Percentiles rank a stretch among this genome's conserved stretches.
phyloP scores from a whole-genome alignment of 1,140 invertebrate species.

The Drosophila ananassae region DNA sequence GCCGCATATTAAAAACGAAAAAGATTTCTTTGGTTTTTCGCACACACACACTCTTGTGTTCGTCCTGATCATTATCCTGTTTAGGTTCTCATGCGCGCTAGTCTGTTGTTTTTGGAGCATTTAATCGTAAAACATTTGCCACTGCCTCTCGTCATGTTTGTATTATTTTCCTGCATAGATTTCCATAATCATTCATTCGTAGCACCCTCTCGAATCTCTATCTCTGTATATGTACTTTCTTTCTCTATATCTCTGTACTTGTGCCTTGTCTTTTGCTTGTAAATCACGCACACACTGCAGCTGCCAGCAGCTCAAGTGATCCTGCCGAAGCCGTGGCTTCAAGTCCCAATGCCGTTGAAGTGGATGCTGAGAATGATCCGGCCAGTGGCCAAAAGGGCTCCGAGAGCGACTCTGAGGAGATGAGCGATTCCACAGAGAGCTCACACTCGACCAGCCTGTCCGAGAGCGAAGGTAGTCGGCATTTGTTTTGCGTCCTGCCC shows the following conservation, averaged over 20 bases:
- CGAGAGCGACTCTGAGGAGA: constrained; percentile 81
- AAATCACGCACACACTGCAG: constrained; percentile 77
- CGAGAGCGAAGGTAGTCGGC: constrained; percentile 72
- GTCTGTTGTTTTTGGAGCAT: constrained; percentile 60
- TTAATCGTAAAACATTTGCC: constrained; percentile 65
- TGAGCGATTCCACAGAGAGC: constrained; percentile 83
- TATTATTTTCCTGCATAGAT: constrained; percentile 42
- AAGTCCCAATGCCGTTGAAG: constrained; percentile 23
- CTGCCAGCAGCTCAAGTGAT: constrained; percentile 61
- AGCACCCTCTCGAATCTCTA: constrained; percentile 28
- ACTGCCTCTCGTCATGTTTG: constrained; percentile 48
- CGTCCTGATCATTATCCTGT: constrained; percentile 49
- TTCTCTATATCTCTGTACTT: constrained; percentile 39
- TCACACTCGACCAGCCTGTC: constrained; percentile 83
- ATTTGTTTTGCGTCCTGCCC: constrained; percentile 39
- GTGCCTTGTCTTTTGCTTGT: constrained; percentile 74
- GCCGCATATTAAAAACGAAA: constrained; percentile 24
- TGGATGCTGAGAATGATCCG: constrained; percentile 18
- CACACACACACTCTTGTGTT: constrained; percentile 52
- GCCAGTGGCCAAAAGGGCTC: constrained; percentile 42
- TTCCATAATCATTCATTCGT: constrained; percentile 16
- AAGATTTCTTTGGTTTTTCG: constrained; percentile 58
- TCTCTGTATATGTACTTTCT: constrained; percentile 10
- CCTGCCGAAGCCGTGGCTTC: constrained; percentile 22
- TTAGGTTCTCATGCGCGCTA: constrained; percentile 82